Evolutionary conservation across 2,888 invertebrate species (phyloP), one percentile per base, ranked within the genome.

Genomic region (Phaedon cochleariae): DNA sequence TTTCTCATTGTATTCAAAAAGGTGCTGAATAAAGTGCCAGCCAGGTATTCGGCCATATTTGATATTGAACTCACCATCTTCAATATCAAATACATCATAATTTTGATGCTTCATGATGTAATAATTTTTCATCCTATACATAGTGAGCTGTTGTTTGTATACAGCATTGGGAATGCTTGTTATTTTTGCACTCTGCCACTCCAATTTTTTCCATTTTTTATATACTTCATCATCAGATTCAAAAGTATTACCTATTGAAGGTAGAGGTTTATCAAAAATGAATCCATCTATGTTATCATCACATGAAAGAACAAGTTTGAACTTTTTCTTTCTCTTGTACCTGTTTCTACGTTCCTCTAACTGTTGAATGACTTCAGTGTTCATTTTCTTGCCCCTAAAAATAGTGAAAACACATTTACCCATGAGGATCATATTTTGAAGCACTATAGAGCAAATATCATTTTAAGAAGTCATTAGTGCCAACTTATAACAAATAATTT

Each of bases 261-360:
- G 20, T 22, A 22, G 10, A 31, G 15, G 41, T 22, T 60, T 54
- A 51, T 66, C 62, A 41, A 70, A 67, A 49, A 70, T 45, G 12
- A 64, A 63, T 22, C 48, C 54, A 31, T 60, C 59, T n/a, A 67
- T 59, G 7, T 21, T 57, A 15, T 53, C 57, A 34, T 59, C 41
- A 51, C 62, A 54, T 9, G 37, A 52, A 12, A 64, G 15, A 9
- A 45, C 7, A 20, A 70, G 48, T 59, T 70, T 69, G 57, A 68
- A 70, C 22, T 67, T 71, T 57, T 75, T 76, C 61, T 78, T 80
- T 12, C 80, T 69, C 65, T 78, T 80, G 20, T 76, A 79, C 58
- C 78, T 71, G 57, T 77, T 76, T 65, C 78, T 71, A 21, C 80
- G 64, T 57, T 81, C 79, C 64, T 80, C 78, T 9, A 82, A 64